Conservation (phyloP, 2,797 vertebrate species). For the Scomberomorus guttatus region DNA sequence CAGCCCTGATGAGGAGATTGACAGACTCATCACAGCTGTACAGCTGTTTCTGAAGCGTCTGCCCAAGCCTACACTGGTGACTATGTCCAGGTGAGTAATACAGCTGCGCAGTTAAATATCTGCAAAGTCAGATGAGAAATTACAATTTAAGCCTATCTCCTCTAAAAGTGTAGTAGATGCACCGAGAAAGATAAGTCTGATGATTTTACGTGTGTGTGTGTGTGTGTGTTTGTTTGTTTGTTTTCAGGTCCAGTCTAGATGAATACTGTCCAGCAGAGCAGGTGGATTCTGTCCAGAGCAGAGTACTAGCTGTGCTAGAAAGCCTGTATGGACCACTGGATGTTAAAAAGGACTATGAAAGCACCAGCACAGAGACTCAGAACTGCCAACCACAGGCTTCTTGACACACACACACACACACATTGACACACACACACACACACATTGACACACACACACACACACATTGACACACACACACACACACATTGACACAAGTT, state of each 20-base stretch:
- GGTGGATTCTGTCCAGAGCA: conserved; percentile 91
- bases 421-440: neutral
- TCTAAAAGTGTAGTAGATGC: neutral
- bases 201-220: too few relatives aligned
- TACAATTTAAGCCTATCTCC: neutral
- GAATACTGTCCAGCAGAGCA: conserved; percentile 96
- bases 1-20: conserved; percentile 91
- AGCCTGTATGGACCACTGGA: conserved; percentile 87
- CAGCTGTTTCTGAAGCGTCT: conserved; percentile 84
- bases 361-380: conserved; percentile 26
- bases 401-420: conserved; percentile 33
- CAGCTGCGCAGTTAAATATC: neutral
- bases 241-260: conserved; percentile 94
- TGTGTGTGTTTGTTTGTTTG: neutral
- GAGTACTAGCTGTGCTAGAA: conserved; percentile 84
- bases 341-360: conserved; percentile 73
- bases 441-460: conserved; percentile 7
- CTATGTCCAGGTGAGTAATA: conserved; percentile 89
- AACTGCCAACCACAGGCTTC: conserved; percentile 43
- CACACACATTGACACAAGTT: neutral
- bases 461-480: neutral
- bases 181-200: neutral
- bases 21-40: conserved; percentile 86
- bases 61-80: conserved; percentile 93
- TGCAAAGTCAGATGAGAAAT: neutral